Evolutionary conservation across 2,888 invertebrate genomes (phyloP), one percentile per base, ranked within the genome.

Genomic region (Phanerotoma sp.): DNA sequence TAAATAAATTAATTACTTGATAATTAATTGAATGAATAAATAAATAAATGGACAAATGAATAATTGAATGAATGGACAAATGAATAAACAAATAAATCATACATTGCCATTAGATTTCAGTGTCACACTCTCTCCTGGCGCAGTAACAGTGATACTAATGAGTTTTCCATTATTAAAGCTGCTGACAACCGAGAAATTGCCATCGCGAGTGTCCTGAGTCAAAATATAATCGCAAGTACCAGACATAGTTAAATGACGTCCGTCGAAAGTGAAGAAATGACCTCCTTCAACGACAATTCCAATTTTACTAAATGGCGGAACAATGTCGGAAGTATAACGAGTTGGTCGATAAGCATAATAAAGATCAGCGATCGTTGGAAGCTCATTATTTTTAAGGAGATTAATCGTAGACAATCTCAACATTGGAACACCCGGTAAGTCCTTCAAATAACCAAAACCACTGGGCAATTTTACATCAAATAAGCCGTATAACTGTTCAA

Each of bases 201-300:
- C 86, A 74, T 94, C 88, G 13, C 87, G 83, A 67, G 88, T 86
- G 77, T 96, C 96, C 66, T 91, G 87, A 0, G 88, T 88, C 5
- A 96, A 79, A 1, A 95, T 79, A 76, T 95, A 95, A 70, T 87
- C 87, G 80, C 96, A 96, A 46, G 81, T 82, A 33, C 93, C 93
- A 0, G 87, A 86, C 82, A 93, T 88, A 6, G 88, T 86, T 62
- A 88, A 79, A 72, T 91, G 88, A 63, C 86, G 85, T 0, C 89
- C 89, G 76, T 96, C 96, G 77, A 94, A 95, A 0, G 93, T 93
- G 78, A 92, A 89, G 76, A 92, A 84, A 78, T 93, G 90, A 67
- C 91, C 88, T 2, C 90, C 90, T 71, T 92, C 90, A 10, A 87
- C 81, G 4, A 94, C 74, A 32, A 86, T 82, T 7, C 87, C 94